Evolutionary conservation across 2,888 invertebrate genomes (phyloP).

Genomic region (Spatulosminthurus flaviceps): DNA sequence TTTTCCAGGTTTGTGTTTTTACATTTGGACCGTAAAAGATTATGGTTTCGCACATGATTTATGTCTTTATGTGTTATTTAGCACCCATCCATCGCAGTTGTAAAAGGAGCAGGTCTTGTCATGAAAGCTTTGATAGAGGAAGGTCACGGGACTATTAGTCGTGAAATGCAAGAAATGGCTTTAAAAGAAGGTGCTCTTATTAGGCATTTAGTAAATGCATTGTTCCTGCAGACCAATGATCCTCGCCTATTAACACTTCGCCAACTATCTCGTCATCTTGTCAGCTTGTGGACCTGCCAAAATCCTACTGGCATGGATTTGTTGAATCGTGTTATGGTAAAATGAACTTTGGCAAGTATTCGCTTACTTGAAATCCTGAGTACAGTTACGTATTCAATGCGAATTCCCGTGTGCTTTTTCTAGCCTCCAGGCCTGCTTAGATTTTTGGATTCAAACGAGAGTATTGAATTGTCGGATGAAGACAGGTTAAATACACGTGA

Average conservation of each 20-base stretch:
- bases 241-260: slow-evolving; percentile 84
- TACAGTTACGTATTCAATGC: too few relatives aligned
- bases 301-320: slow-evolving; percentile 90
- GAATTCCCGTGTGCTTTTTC: slow-evolving; percentile 37
- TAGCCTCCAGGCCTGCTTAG: slow-evolving; percentile 92
- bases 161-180: slow-evolving; percentile 94
- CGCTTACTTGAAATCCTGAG: too few relatives aligned
- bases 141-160: slow-evolving; percentile 89
- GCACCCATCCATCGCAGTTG: slow-evolving; percentile 97
- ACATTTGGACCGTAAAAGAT: background rate
- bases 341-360: too few relatives aligned
- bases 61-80: slow-evolving; percentile 68
- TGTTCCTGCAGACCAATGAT: slow-evolving; percentile 81
- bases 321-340: slow-evolving; percentile 86
- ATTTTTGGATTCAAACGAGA: slow-evolving; percentile 87
- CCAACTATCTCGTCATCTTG: slow-evolving; percentile 91
- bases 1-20: slow-evolving; percentile 77
- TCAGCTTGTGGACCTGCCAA: slow-evolving; percentile 95
- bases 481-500: slow-evolving; percentile 83
- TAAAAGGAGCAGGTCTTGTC: slow-evolving; percentile 97
- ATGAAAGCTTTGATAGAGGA: slow-evolving; percentile 98
- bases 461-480: slow-evolving; percentile 75
- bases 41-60: too few relatives aligned
- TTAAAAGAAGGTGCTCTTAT: slow-evolving; percentile 96
- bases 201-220: slow-evolving; percentile 87